Evolutionary conservation across 2,888 invertebrate genomes (phyloP), one percentile per base, ranked within the genome.

Genomic region (Glomeris marginata): DNA sequence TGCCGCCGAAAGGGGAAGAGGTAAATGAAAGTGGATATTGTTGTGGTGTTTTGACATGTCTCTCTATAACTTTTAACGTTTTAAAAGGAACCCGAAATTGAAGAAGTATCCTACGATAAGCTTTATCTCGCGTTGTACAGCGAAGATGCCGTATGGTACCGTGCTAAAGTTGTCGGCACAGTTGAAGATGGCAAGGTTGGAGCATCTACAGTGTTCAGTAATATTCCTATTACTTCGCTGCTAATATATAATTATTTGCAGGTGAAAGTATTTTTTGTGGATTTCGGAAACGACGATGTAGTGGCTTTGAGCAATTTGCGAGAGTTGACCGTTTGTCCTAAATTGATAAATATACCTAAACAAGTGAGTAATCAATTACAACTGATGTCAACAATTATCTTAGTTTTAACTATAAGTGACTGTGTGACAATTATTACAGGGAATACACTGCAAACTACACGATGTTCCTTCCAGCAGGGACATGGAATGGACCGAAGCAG

Each of bases 81-180:
- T 5, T 28, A 8, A 28, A 3, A 28, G 28, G 28, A 28, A 28
- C 3, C 4, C 28, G 8, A 28, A 3, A 28, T 28, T 5, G 28
- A 28, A 28, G 28, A 28, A 28, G 8, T 28, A 28, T 28, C 28
- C 8, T 65, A 56, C 47, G 67, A 45, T 57, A 66, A 56, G 65
- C 66, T 74, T 16, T 76, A 74, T 56, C 66, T 76, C 33, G 68
- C 69, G 1, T 66, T 68, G 53, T 69, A 69, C 38, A 61, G 64
- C 16, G 59, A 65, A 1, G 64, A 62, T 44, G 58, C 59, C 1
- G 61, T 63, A 36, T 71, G 74, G 72, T 69, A 69, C 56, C 68
- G 77, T 28, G 28, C 28, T 3, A 28, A 28, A 28, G 28, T 28
- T 28, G 28, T 28, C 28, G 8, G 28, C 28, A 3, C 28, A 3